These are phyloP conservation scores for Drosophila sulfurigaster DNA, from an alignment of 1,140 invertebrate species.

Conservation along the genomic window DNA sequence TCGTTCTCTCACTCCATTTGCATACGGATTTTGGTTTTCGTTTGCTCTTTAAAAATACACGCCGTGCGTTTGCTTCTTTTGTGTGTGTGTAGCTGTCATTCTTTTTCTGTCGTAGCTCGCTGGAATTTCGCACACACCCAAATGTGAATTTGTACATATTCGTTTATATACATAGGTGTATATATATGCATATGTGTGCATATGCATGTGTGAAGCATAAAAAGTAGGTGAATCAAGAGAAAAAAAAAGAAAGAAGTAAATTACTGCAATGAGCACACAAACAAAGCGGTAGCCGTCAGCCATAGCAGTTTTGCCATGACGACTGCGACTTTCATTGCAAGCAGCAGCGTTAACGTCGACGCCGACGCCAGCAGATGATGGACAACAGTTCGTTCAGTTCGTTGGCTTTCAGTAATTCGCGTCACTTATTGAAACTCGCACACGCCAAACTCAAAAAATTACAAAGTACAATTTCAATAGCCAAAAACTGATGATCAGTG, in stretches of 20 bases:
- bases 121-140: slow-evolving; percentile 52
- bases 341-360: too few species aligned
- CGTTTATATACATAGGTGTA: slow-evolving; percentile 27
- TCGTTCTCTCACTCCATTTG: slow-evolving; percentile 51
- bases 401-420: slow-evolving; percentile 58
- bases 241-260: slow-evolving; percentile 50
- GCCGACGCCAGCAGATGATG: slow-evolving; percentile 30
- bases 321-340: slow-evolving; percentile 63
- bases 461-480: background rate
- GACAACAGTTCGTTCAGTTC: slow-evolving; percentile 39
- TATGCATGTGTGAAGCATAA: slow-evolving; percentile 65
- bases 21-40: slow-evolving; percentile 60
- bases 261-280: slow-evolving; percentile 69
- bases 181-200: slow-evolving; percentile 25
- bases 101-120: slow-evolving; percentile 45
- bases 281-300: slow-evolving; percentile 37
- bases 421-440: slow-evolving; percentile 35
- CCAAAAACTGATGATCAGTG: too few species aligned
- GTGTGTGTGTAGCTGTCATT: slow-evolving; percentile 37
- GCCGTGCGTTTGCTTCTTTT: slow-evolving; percentile 30
- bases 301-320: slow-evolving; percentile 60
- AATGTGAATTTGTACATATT: slow-evolving; percentile 5
- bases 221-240: slow-evolving; percentile 61
- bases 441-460: slow-evolving; percentile 31
- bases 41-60: slow-evolving; percentile 52